Percentiles rank a stretch among this genome's conserved stretches.
phyloP scores from a whole-genome alignment of 1,140 invertebrate species.

The Panonychus citri region DNA sequence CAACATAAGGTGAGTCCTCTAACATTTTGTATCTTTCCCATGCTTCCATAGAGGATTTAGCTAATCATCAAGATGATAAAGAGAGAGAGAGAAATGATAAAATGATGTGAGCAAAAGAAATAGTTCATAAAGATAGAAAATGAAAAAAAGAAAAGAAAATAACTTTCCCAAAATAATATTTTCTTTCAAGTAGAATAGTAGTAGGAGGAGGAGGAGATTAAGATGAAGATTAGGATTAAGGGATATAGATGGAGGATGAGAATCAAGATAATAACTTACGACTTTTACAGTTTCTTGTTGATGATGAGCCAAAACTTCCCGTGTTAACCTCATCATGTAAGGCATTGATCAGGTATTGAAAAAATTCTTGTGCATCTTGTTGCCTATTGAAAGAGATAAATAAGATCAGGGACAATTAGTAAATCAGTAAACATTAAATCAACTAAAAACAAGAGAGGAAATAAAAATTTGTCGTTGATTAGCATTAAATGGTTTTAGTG shows the following conservation, averaged over 20 bases:
- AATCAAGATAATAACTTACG: too few species aligned
- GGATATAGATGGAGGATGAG: too few species aligned
- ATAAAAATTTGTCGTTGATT: too few species aligned
- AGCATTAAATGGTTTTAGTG: too few species aligned
- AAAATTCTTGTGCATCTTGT: constrained; percentile 45
- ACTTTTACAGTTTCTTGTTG: background rate
- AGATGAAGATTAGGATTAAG: too few species aligned
- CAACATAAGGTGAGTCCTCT: constrained; percentile 69
- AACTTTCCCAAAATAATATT: background rate
- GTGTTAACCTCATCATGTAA: constrained; percentile 83
- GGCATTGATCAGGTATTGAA: constrained; percentile 74
- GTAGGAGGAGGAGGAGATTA: too few species aligned
- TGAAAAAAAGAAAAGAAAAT: background rate
- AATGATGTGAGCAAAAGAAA: too few species aligned
- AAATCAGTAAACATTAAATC: too few species aligned
- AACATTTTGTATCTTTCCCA: constrained; percentile 63
- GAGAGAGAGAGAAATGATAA: background rate
- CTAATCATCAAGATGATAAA: background rate
- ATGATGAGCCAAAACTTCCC: constrained; percentile 16
- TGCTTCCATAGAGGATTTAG: constrained; percentile 32
- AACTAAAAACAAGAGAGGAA: too few species aligned
- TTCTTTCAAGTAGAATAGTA: too few species aligned
- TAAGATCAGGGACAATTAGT: too few species aligned
- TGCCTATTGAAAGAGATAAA: constrained; percentile 23
- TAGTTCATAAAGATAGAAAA: background rate